A percentile compares a stretch with the other conserved stretches of the same genome.
Conservation (phyloP, 1,140 invertebrate species). For the Camponotus vicinus region DNA sequence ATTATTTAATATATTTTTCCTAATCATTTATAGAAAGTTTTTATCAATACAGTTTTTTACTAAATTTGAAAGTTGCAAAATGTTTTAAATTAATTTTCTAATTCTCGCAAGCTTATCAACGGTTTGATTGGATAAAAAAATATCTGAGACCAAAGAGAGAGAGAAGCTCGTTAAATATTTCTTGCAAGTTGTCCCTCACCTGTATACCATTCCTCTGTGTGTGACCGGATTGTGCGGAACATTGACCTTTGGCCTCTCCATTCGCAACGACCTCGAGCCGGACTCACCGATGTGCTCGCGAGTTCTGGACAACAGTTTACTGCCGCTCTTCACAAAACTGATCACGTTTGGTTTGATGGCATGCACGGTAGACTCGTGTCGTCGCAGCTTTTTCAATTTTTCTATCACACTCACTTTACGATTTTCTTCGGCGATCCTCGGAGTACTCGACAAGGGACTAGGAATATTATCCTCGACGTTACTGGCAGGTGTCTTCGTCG, state of each 20-base stretch:
- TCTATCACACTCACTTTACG: slow-evolving; percentile 76
- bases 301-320: slow-evolving; percentile 78
- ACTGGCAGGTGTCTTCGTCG: background rate
- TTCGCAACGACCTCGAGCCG: slow-evolving; percentile 67
- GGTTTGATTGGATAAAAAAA: background rate
- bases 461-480: slow-evolving; percentile 42
- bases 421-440: slow-evolving; percentile 69
- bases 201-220: slow-evolving; percentile 82
- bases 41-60: background rate
- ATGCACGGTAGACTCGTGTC: slow-evolving; percentile 77
- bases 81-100: background rate
- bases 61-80: background rate
- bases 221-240: slow-evolving; percentile 73
- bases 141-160: background rate
- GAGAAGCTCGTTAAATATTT: slow-evolving; percentile 9
- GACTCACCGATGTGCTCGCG: slow-evolving; percentile 68
- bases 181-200: slow-evolving; percentile 32
- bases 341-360: slow-evolving; percentile 81
- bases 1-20: background rate
- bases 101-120: background rate
- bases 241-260: slow-evolving; percentile 77
- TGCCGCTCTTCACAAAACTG: slow-evolving; percentile 78
- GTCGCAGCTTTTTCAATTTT: slow-evolving; percentile 80
- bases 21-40: background rate
- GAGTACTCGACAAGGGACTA: background rate